phyloP scores from a whole-genome alignment of 2,113 vertebrate species.

The Mandrillus leucophaeus region DNA sequence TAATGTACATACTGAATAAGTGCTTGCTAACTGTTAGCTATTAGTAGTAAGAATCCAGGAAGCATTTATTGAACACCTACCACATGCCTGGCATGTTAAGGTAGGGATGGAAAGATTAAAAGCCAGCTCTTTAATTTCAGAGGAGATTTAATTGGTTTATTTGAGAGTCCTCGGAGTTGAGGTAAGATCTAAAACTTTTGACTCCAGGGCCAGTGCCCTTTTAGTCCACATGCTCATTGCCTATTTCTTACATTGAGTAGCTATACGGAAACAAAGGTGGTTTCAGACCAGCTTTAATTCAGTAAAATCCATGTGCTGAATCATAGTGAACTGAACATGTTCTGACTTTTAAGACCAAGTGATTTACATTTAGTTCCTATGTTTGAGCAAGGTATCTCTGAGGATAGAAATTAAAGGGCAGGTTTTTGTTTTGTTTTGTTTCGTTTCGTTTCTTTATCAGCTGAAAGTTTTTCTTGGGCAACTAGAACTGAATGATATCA shows the following conservation, averaged over 20 bases:
- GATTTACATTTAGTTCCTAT: not conserved
- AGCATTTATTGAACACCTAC: not conserved
- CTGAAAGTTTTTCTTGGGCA: not conserved
- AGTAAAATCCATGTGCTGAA: not conserved
- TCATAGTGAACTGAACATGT: not conserved
- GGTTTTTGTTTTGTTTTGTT: not conserved
- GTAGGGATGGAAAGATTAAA: not conserved
- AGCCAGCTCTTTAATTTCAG: not conserved
- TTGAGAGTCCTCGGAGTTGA: not conserved
- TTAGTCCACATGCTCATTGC: not conserved
- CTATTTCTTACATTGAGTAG: not conserved
- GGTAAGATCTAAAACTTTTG: not conserved
- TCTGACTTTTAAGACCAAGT: not conserved
- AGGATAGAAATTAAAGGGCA: not conserved
- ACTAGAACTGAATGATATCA: not conserved
- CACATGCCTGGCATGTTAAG: not conserved
- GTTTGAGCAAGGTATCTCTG: not conserved
- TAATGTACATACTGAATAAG: not conserved
- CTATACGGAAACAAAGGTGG: not conserved
- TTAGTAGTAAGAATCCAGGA: not conserved
- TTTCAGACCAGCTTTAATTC: not conserved
- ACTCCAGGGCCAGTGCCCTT: not conserved
- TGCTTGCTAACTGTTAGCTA: not conserved
- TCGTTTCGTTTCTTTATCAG: not conserved
- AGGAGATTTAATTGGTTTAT: not conserved